Percentiles rank a stretch among this genome's conserved stretches.
Conservation (phyloP, 2,888 invertebrate species). For the Rugalucina vietnamica region DNA sequence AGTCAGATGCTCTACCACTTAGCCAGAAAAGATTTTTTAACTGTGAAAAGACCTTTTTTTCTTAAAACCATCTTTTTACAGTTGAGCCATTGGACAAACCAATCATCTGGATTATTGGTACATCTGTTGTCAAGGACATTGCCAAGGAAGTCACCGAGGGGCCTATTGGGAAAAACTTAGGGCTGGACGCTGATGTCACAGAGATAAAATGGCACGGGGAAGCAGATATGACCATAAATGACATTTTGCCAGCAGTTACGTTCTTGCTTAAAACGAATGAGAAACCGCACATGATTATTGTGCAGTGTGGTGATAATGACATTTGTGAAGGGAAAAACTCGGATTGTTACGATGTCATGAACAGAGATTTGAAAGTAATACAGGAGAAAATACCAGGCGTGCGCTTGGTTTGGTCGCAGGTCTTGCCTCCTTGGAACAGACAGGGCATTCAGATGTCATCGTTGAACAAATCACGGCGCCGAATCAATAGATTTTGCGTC, state of each 20-base stretch:
- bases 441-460: conserved; percentile 4
- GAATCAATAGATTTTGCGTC: conserved; percentile 51
- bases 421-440: conserved; percentile 44
- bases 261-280: conserved; percentile 39
- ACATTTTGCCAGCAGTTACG: conserved; percentile 35
- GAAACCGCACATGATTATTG: conserved; percentile 38
- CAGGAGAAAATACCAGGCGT: conserved; percentile 46
- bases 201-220: conserved; percentile 41
- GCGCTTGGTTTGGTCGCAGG: conserved; percentile 41
- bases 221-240: conserved; percentile 39
- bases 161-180: conserved; percentile 15
- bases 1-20: too few relatives aligned
- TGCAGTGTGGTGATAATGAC: conserved; percentile 55
- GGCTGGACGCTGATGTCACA: conserved; percentile 28
- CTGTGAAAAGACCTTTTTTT: too few relatives aligned
- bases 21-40: too few relatives aligned
- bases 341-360: conserved; percentile 28
- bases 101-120: conserved; percentile 51
- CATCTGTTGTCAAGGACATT: conserved; percentile 46
- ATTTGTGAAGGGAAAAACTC: conserved; percentile 36
- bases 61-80: conserved; percentile 25
- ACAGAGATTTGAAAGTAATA: conserved; percentile 31
- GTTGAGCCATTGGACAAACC: conserved; percentile 44
- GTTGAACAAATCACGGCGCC: conserved; percentile 39
- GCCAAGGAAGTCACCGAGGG: conserved; percentile 17